Evolutionary conservation across 2,888 invertebrate species (phyloP), one percentile per base, ranked within the genome.

Genomic region (Unio delphinus): DNA sequence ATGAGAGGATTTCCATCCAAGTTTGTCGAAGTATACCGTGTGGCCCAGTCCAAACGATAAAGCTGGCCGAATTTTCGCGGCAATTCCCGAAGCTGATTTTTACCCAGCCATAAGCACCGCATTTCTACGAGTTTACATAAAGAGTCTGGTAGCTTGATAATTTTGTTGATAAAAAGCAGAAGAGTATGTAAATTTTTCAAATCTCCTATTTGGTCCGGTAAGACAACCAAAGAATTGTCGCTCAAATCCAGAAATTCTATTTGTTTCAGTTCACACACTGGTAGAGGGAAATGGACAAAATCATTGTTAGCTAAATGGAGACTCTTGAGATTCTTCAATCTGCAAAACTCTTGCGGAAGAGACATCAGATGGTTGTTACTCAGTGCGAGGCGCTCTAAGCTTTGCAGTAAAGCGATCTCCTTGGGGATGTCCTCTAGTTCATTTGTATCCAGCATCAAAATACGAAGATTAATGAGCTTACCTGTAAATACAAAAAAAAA

Each of bases 241-340:
- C 89, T 88, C 55, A 91, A 70, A 69, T 91, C 90, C 7, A 91
- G 83, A 67, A 90, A 89, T 67, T 85, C 83, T 59, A 91, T 76
- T 6, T 80, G 73, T 30, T 76, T 65, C 11, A 89, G 70, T 18
- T 85, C 83, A 69, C 86, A 87, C 57, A 91, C 76, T 26, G 85
- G 80, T 28, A 77, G 30, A 0, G 88, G 86, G 65, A 91, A 86
- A 5, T 80, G 76, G 17, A 81, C 79, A 71, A 91, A 83, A 62
- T 84, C 80, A 84, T 91, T 91, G 73, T 90, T 90, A 67, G 90
- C 88, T 66, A 86, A 62, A 69, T 89, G 89, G n/a, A 90, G 76
- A 68, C 87, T 88, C 45, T 74, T 68, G 28, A 90, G 79, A 30
- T 83, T 79, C 15, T 73, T 71, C 57, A 90, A 78, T 54, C 83